Evolutionary conservation across 2,797 vertebrate species (phyloP).

Genomic region (Eulemur coronatus): DNA sequence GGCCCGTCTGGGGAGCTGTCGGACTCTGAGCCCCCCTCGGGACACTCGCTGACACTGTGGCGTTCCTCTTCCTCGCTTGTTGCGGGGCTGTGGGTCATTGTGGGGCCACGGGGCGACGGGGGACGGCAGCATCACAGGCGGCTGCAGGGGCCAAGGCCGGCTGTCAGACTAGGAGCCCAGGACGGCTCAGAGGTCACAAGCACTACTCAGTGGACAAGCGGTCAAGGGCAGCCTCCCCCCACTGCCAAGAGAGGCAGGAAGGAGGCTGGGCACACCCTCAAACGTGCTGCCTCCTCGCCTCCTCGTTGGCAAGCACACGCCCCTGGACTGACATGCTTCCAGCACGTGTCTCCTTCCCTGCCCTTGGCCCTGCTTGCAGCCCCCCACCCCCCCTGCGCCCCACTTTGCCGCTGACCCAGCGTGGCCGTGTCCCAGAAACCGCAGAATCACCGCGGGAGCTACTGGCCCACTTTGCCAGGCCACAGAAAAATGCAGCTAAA

Average conservation of each 20-base stretch:
- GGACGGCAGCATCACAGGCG: conserved; percentile 88
- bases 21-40: conserved; percentile 91
- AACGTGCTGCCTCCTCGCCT: neutral
- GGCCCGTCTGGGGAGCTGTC: conserved; percentile 87
- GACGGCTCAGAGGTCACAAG: neutral
- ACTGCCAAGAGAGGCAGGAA: neutral
- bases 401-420: conserved; percentile 79
- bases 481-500: conserved; percentile 76
- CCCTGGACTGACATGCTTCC: neutral
- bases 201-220: neutral
- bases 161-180: neutral
- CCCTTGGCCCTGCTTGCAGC: conserved; percentile 65
- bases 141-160: conserved; percentile 83
- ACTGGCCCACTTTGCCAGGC: conserved; percentile 81
- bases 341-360: conserved; percentile 60
- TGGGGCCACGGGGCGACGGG: conserved; percentile 90
- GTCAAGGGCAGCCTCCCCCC: neutral
- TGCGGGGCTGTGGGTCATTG: conserved; percentile 94
- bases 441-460: conserved; percentile 79
- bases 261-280: neutral
- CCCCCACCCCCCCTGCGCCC: conserved; percentile 68
- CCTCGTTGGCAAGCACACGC: neutral
- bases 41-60: conserved; percentile 91
- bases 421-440: conserved; percentile 82
- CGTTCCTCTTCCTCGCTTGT: conserved; percentile 94